A percentile compares a stretch with the other conserved stretches of the same genome.
phyloP scores from a whole-genome alignment of 2,797 vertebrate genomes.

The Acomys russatus region DNA sequence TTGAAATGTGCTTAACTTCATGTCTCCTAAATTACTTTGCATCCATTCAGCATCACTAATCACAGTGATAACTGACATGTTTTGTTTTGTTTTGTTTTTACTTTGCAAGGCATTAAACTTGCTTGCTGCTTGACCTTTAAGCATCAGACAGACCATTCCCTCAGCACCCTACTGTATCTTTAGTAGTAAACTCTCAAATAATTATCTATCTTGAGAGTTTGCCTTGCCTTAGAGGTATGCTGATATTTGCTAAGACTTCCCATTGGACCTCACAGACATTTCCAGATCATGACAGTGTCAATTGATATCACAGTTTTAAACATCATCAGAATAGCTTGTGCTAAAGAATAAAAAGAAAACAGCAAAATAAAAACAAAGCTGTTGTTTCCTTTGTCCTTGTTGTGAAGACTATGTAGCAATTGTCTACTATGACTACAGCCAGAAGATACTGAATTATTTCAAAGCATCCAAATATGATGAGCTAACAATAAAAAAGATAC shows the following conservation, averaged over 20 bases:
- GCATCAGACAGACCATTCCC: conserved; percentile 66
- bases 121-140: conserved; percentile 78
- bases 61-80: conserved; percentile 70
- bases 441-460: conserved; percentile 62
- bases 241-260: conserved; percentile 87
- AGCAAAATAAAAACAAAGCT: conserved; percentile 38
- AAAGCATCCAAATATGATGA: conserved; percentile 7
- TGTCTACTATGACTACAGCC: not conserved
- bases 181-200: conserved; percentile 79
- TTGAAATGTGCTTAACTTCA: conserved; percentile 57
- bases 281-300: conserved; percentile 74
- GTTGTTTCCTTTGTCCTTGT: conserved; percentile 28
- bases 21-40: conserved; percentile 51
- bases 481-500: not conserved
- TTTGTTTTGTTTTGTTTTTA: not conserved
- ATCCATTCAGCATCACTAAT: conserved; percentile 24
- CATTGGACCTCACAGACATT: conserved; percentile 80
- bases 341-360: conserved; percentile 65
- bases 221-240: conserved; percentile 78
- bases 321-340: conserved; percentile 67
- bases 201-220: conserved; percentile 84
- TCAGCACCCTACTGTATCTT: conserved; percentile 74
- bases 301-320: conserved; percentile 77
- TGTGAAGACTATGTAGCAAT: conserved; percentile 19
- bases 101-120: conserved; percentile 79